phyloP scores from a whole-genome alignment of 2,888 invertebrate species.

The Boloria selene region DNA sequence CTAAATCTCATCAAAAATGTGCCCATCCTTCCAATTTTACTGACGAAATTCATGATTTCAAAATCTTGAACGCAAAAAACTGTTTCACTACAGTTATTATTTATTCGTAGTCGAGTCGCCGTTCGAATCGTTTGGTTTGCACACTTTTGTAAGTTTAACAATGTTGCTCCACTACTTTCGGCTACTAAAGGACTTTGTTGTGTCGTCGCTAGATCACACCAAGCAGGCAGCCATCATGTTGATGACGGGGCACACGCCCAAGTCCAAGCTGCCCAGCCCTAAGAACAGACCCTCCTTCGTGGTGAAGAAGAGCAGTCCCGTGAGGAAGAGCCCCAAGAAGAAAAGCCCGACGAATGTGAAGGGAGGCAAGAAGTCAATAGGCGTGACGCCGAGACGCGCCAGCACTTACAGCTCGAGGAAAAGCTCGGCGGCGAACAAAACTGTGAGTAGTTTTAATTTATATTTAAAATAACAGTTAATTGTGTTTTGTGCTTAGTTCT shows the following conservation, averaged over 20 bases:
- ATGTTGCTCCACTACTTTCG: slow-evolving; percentile 20
- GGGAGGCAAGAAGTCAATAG: background rate
- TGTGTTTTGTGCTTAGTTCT: too few relatives aligned
- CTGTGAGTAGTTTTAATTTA: slow-evolving; percentile 7
- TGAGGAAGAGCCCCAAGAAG: background rate
- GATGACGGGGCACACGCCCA: slow-evolving; percentile 70
- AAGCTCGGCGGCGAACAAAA: slow-evolving; percentile 5
- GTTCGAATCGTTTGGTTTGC: background rate
- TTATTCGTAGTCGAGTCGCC: background rate
- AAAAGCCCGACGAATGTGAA: background rate
- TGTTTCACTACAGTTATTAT: slow-evolving; percentile 2
- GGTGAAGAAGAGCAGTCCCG: slow-evolving; percentile 16
- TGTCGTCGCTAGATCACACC: slow-evolving; percentile 61
- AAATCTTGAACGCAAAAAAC: background rate
- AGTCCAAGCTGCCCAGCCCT: slow-evolving; percentile 38
- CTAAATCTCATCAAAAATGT: too few relatives aligned
- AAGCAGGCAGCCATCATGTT: slow-evolving; percentile 75
- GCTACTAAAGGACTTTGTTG: slow-evolving; percentile 18
- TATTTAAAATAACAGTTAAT: background rate
- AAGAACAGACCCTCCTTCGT: too few relatives aligned
- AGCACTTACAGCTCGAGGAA: slow-evolving; percentile 24
- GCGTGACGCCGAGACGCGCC: slow-evolving; percentile 27
- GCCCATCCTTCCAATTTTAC: background rate
- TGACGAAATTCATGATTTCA: slow-evolving; percentile 6
- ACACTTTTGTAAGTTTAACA: background rate